Evolutionary conservation across 1,140 invertebrate species (phyloP).

Genomic region (Apis dorsata): DNA sequence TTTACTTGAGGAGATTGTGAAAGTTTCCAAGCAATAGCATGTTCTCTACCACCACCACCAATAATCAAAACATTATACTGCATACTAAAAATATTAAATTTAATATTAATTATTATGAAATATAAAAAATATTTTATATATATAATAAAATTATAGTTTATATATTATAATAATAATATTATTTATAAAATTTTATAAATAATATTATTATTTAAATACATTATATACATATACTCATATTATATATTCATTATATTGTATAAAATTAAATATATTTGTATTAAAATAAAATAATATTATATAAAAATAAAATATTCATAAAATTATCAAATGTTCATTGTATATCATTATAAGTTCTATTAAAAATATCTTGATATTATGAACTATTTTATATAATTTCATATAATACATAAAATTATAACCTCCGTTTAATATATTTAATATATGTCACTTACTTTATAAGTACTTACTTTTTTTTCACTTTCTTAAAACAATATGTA

Average conservation of each 20-base stretch:
- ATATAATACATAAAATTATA: background rate
- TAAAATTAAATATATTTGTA: too few species aligned
- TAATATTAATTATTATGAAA: background rate
- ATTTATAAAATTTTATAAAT: background rate
- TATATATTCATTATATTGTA: too few species aligned
- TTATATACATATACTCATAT: background rate
- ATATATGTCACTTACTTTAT: background rate
- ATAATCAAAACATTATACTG: constrained; percentile 86
- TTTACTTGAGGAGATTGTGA: constrained; percentile 86
- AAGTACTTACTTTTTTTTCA: background rate
- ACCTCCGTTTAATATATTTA: background rate
- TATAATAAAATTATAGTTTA: background rate
- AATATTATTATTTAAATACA: background rate
- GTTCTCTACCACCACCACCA: constrained; percentile 96
- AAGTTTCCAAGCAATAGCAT: constrained; percentile 96
- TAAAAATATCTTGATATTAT: background rate
- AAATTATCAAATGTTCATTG: background rate
- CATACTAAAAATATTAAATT: constrained; percentile 53
- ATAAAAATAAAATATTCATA: background rate
- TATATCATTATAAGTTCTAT: background rate
- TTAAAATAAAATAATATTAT: background rate
- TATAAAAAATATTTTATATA: background rate
- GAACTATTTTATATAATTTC: background rate
- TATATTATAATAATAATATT: background rate
- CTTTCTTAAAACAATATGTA: background rate